Evolutionary conservation across 2,888 invertebrate species (phyloP).

Genomic region (Abscondita cerata): DNA sequence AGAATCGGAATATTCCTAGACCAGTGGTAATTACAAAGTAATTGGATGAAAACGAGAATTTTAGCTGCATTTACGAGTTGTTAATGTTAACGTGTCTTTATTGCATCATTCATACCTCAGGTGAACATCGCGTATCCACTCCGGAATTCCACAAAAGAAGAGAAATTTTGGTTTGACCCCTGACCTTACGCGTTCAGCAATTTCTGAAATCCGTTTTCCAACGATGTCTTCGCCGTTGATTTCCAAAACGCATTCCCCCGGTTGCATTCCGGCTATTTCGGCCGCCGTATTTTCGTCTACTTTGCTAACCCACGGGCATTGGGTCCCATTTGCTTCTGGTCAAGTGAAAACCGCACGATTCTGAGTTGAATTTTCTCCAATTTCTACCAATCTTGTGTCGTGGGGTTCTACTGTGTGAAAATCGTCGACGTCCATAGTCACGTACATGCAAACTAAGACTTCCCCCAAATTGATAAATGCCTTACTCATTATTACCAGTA

Average conservation of each 20-base stretch:
- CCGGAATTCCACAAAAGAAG: constrained; percentile 63
- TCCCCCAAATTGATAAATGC: constrained; percentile 9
- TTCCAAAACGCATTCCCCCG: constrained; percentile 76
- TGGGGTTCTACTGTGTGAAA: constrained; percentile 44
- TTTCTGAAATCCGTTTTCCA: constrained; percentile 61
- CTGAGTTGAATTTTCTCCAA: constrained; percentile 67
- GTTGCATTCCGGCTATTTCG: constrained; percentile 67
- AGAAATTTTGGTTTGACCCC: constrained; percentile 57
- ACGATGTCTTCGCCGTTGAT: constrained; percentile 62
- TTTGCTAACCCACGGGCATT: constrained; percentile 79
- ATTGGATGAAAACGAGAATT: no score
- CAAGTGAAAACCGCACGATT: constrained; percentile 74
- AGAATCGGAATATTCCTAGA: no score
- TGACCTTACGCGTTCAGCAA: constrained; percentile 62
- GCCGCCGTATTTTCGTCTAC: constrained; percentile 70
- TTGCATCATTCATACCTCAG: constrained; percentile 52
- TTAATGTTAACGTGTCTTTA: no score
- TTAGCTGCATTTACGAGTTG: no score
- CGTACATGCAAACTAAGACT: background rate
- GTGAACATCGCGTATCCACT: constrained; percentile 58
- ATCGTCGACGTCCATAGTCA: constrained; percentile 47
- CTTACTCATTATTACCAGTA: constrained; percentile 8
- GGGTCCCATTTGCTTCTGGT: constrained; percentile 82
- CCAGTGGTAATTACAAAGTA: no score
- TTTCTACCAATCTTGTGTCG: constrained; percentile 60